Evolutionary conservation across 2,113 vertebrate species (phyloP).

Genomic region (Mormyrus lacerda): DNA sequence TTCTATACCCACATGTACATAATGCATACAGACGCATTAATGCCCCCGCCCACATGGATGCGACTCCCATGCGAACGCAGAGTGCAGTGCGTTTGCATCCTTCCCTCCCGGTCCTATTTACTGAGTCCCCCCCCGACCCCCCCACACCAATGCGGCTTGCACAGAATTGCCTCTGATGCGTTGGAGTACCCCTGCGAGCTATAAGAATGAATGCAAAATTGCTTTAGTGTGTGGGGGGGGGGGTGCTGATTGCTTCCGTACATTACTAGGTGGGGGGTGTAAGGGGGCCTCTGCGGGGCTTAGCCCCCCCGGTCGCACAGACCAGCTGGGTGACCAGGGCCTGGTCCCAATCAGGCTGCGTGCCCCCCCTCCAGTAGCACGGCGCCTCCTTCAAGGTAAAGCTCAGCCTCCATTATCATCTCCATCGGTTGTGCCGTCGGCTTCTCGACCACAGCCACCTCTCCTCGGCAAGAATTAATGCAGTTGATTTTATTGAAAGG

Average conservation of each 20-base stretch:
- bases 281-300: background rate
- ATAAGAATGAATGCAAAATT: constrained; percentile 42
- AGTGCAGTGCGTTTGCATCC: background rate
- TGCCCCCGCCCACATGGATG: background rate
- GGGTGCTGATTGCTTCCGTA: constrained; percentile 48
- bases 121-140: constrained; percentile 25
- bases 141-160: constrained; percentile 29
- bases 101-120: constrained; percentile 24
- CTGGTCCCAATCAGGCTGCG: background rate
- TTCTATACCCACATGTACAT: too few species aligned
- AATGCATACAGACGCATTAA: too few species aligned
- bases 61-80: background rate
- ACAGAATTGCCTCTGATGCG: constrained; percentile 43
- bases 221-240: constrained; percentile 41
- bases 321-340: background rate
- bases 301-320: background rate
- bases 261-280: constrained; percentile 42
- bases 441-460: background rate
- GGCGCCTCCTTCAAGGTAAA: background rate
- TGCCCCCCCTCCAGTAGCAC: background rate
- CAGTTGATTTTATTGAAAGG: constrained; percentile 1
- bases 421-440: too few species aligned
- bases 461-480: background rate
- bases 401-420: background rate
- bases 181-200: constrained; percentile 34